phyloP scores from a whole-genome alignment of 2,113 vertebrate genomes.

The Pitta sordida region DNA sequence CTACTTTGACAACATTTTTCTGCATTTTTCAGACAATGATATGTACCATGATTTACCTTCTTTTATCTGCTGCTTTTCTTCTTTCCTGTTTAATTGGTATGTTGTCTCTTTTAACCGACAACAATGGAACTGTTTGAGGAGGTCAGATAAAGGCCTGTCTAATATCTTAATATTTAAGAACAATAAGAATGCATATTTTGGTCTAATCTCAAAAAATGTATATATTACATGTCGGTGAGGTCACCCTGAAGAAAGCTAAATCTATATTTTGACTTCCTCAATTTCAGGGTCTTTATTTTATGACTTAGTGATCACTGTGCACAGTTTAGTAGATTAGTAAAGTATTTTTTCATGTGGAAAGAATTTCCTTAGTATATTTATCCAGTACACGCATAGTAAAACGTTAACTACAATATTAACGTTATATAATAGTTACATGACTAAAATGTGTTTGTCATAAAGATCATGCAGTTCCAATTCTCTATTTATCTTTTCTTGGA shows the following conservation, averaged over 20 bases:
- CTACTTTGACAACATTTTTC: neutral
- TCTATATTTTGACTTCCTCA: neutral
- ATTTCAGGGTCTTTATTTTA: neutral
- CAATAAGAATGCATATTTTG: neutral
- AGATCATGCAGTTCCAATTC: neutral
- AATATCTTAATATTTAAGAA: neutral
- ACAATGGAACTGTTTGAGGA: neutral
- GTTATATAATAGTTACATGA: neutral
- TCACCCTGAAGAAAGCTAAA: neutral
- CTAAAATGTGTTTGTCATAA: neutral
- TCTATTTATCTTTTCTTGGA: neutral
- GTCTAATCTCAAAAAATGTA: neutral
- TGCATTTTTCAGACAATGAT: neutral
- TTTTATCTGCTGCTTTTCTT: neutral
- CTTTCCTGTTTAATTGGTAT: neutral
- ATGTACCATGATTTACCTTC: neutral
- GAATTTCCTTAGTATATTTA: neutral
- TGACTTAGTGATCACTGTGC: neutral
- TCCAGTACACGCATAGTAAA: neutral
- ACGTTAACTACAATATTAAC: neutral
- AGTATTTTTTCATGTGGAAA: neutral
- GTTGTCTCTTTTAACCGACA: neutral
- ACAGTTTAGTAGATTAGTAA: neutral
- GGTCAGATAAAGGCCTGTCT: neutral
- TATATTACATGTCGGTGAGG: neutral